Conservation (phyloP, 92 coral and sea anemone species). For the Zoanthus sansibaricus region DNA sequence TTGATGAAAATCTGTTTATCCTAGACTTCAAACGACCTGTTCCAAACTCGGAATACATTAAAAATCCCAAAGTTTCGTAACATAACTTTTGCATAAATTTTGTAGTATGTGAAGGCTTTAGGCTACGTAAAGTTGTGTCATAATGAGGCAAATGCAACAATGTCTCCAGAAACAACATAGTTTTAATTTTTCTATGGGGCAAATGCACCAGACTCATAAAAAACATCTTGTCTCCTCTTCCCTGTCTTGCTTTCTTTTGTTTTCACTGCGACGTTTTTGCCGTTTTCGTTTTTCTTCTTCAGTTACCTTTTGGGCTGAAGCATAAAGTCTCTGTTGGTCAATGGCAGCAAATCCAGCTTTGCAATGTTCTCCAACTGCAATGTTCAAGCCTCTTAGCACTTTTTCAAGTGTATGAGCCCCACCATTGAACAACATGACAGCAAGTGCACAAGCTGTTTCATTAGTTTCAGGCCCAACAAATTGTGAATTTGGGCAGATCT, state of each 20-base stretch:
- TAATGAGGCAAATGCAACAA: constrained; percentile 5
- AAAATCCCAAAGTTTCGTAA: constrained; percentile 16
- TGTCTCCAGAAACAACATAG: background rate
- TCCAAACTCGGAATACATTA: constrained; percentile 18
- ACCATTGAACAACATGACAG: constrained; percentile 49
- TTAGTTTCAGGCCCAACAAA: constrained; percentile 61
- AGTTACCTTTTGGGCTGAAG: constrained; percentile 45
- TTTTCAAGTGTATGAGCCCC: constrained; percentile 39
- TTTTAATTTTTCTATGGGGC: constrained; percentile 6
- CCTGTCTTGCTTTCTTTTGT: constrained; percentile 42
- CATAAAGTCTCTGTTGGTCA: constrained; percentile 56
- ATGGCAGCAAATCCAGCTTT: constrained; percentile 45
- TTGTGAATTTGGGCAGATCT: constrained; percentile 53
- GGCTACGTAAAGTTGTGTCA: background rate
- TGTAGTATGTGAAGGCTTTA: background rate
- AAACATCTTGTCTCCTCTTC: background rate
- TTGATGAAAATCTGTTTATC: background rate
- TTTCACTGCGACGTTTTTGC: constrained; percentile 47
- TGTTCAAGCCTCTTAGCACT: constrained; percentile 33
- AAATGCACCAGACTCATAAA: constrained; percentile 61
- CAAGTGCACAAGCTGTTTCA: constrained; percentile 44
- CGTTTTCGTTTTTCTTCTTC: constrained; percentile 50
- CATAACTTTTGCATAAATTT: constrained; percentile 12
- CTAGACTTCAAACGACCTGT: constrained; percentile 27
- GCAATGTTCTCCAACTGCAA: constrained; percentile 49